Percentiles rank a stretch among this genome's conserved stretches.
Conservation (phyloP, 2,888 invertebrate species). For the Limnephilus rhombicus region DNA sequence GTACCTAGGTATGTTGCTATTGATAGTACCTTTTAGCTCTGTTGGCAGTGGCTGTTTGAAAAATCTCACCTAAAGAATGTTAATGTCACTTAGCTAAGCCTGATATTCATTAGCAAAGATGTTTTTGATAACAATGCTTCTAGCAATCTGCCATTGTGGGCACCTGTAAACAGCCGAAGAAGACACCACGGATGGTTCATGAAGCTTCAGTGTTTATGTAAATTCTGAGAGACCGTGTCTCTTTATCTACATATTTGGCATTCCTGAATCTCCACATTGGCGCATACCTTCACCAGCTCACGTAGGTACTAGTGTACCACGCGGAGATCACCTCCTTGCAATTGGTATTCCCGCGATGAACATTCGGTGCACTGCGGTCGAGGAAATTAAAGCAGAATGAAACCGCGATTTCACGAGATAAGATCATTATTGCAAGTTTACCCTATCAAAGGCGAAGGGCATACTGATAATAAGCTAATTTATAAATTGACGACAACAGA, state of each 20-base stretch:
- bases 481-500: background rate
- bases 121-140: background rate
- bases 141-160: background rate
- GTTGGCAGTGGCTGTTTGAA: background rate
- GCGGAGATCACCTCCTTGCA: background rate
- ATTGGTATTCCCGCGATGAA: background rate
- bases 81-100: background rate
- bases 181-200: conserved; percentile 55
- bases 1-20: background rate
- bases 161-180: background rate
- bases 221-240: conserved; percentile 57
- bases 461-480: background rate
- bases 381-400: background rate
- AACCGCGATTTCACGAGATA: background rate
- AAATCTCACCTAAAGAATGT: background rate
- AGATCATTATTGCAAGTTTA: background rate
- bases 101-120: background rate
- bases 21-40: background rate
- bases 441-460: background rate
- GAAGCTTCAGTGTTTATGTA: conserved; percentile 63
- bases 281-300: conserved; percentile 47
- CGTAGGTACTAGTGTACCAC: background rate
- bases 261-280: conserved; percentile 56
- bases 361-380: background rate
- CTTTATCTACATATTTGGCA: conserved; percentile 61